These are phyloP conservation scores for Acrocephalus arundinaceus DNA, from an alignment of 2,113 vertebrate species.

Conservation along the genomic window DNA sequence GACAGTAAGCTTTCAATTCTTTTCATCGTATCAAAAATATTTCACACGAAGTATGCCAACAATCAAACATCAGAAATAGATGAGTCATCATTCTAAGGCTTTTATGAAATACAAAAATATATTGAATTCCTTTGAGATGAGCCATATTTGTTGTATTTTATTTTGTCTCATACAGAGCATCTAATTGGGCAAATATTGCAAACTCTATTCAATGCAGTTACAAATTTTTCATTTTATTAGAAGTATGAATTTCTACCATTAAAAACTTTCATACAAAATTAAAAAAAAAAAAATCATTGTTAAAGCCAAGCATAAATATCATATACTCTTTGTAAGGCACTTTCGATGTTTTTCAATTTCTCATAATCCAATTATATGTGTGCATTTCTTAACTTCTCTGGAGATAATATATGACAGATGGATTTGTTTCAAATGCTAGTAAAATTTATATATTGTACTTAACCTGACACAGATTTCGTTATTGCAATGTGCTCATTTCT, in stretches of 20 bases:
- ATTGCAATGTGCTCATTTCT: neutral
- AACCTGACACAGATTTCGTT: neutral
- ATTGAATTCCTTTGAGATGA: neutral
- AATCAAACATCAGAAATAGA: neutral
- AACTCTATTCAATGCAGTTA: neutral
- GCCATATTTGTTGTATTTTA: neutral
- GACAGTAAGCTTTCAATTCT: neutral
- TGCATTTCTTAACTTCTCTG: neutral
- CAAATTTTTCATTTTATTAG: neutral
- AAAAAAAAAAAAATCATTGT: neutral
- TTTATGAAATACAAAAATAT: neutral
- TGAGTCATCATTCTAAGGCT: neutral
- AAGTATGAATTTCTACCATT: neutral
- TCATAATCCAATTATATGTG: slow-evolving; percentile 19
- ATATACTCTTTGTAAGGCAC: neutral
- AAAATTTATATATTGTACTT: neutral
- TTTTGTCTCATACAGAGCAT: neutral
- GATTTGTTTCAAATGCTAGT: neutral
- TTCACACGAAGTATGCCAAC: neutral
- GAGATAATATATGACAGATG: neutral
- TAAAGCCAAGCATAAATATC: neutral
- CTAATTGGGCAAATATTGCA: neutral
- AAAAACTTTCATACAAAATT: neutral
- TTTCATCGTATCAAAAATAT: neutral
- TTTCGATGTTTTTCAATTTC: neutral